Conservation (phyloP, 2,113 vertebrate genomes). For the Eurystomus gularis region DNA sequence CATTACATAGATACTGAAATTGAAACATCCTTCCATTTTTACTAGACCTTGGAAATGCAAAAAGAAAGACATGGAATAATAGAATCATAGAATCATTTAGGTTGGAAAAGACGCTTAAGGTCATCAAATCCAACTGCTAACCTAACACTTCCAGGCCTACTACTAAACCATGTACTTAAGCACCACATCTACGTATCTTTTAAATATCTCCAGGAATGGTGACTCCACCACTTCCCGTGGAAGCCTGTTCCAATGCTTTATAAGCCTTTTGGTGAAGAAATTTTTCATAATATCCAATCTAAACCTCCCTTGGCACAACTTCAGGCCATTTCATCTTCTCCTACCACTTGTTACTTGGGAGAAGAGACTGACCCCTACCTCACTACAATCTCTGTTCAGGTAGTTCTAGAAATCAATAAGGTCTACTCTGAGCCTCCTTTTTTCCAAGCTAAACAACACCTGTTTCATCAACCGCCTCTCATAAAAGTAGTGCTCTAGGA, state of each 20-base stretch:
- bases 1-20: not conserved
- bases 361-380: not conserved
- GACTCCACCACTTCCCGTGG: not conserved
- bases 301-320: not conserved
- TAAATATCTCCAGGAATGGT: not conserved
- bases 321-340: not conserved
- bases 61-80: not conserved
- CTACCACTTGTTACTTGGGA: not conserved
- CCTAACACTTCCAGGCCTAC: not conserved
- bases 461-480: too few relatives aligned
- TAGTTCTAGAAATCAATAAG: not conserved
- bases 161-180: not conserved
- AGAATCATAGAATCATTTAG: not conserved
- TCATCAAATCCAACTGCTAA: not conserved
- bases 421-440: not conserved
- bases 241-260: not conserved
- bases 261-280: accelerated
- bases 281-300: not conserved
- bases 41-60: not conserved
- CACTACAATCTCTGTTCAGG: not conserved
- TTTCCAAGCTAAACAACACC: not conserved
- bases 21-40: not conserved
- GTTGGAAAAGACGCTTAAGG: not conserved
- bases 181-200: accelerated
- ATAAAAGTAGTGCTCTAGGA: too few relatives aligned